Evolutionary conservation across 2,113 vertebrate genomes (phyloP).

Genomic region (Acanthochromis polyacanthus): DNA sequence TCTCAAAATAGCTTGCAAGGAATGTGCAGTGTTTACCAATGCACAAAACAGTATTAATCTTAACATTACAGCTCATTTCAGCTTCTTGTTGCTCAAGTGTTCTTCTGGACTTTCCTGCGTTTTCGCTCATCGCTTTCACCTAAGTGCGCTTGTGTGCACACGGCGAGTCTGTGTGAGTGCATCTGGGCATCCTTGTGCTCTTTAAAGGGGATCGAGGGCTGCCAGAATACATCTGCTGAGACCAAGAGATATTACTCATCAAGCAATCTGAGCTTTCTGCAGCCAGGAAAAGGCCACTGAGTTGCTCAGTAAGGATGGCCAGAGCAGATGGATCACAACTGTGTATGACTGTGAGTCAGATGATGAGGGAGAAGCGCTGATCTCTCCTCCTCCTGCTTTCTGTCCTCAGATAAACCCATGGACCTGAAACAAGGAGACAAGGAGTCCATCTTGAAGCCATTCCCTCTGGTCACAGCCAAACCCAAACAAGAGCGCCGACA

Average conservation of each 20-base stretch:
- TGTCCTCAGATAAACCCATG: slow-evolving; percentile 79
- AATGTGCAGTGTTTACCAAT: not conserved
- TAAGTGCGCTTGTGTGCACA: slow-evolving; percentile 2
- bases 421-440: slow-evolving; percentile 76
- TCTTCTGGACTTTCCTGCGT: not conserved
- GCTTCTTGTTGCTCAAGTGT: not conserved
- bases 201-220: no score
- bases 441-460: slow-evolving; percentile 75
- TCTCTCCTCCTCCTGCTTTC: slow-evolving; percentile 55
- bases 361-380: slow-evolving; percentile 61
- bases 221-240: no score
- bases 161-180: not conserved
- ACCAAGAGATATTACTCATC: slow-evolving; percentile 49
- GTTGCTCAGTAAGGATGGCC: slow-evolving; percentile 64
- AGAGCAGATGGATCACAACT: slow-evolving; percentile 80
- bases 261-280: slow-evolving; percentile 51
- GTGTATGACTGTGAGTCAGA: slow-evolving; percentile 70
- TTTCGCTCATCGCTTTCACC: not conserved
- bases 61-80: slow-evolving; percentile 1
- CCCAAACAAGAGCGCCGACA: slow-evolving; percentile 75
- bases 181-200: slow-evolving; percentile 51
- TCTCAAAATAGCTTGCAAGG: not conserved
- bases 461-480: slow-evolving; percentile 74
- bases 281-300: slow-evolving; percentile 64
- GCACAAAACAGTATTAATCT: slow-evolving; percentile 1